Evolutionary conservation across 2,113 vertebrate species (phyloP), one percentile per base, ranked within the genome.

Genomic region (Erythrolamprus reginae): DNA sequence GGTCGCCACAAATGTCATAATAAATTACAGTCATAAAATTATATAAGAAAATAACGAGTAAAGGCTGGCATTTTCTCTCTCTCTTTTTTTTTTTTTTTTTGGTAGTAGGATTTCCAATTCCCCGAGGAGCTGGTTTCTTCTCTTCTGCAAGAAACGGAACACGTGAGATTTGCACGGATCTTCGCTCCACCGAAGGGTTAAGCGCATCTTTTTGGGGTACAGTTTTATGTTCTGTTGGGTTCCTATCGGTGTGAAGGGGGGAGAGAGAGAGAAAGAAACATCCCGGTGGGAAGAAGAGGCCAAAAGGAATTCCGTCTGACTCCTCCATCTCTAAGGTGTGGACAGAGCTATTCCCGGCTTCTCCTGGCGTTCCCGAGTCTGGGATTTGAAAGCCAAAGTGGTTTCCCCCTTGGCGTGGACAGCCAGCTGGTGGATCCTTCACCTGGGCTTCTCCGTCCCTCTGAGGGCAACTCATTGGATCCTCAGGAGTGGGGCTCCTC

Each of bases 401-500:
- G 8, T 15, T 3, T 10, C 17, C n/a, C n/a, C n/a, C 13, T 33
- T 52, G 50, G 52, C 7, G 6, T 3, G 50, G 52, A 1, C 65
- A 6, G 19, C 1, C 23, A 10, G 47, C n/a, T 86, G 24, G 24
- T 5, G 2, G 8, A 17, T 38, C 53, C 17, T 87, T 87, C 84
- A 87, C 70, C 84, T 61, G n/a, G 47, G 17, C 47, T 23, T 3
- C 26, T 55, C 88, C 33, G 0, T 33, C 33, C 53, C 42, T 61
- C 24, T 12, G 3, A 50, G 58, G 2, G 47, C 33, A 42, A 12
- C 24, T 53, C 53, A 53, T 33, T 28, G 2, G n/a, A 3, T 28
- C 53, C 10, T 92, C 92, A 93, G 89, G 96, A 96, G 19, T 94
- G 92, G 93, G 87, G 88, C 83, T 94, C 93, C 21, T 97, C 95